Evolutionary conservation across 2,888 invertebrate species (phyloP), one percentile per base, ranked within the genome.

Genomic region (Pristionchus entomophagus): DNA sequence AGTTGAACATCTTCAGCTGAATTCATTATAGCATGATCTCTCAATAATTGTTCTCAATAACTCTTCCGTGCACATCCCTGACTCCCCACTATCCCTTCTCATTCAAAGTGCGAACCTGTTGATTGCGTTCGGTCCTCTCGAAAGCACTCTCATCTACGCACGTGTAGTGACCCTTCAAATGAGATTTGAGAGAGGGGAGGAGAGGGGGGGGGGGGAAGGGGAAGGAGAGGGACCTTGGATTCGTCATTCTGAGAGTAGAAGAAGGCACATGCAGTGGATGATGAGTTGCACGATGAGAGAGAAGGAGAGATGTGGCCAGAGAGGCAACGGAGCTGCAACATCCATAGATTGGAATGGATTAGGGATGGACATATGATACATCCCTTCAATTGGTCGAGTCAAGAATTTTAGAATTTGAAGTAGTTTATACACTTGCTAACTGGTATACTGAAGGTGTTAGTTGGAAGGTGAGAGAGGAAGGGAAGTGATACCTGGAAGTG

Each of bases 231-330:
- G 41, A 73, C 73, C 73, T 73, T 45, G 22, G 73, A 73, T 73
- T 73, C 73, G 73, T 73, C 41, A 73, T 73, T 38, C 41, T 69
- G 69, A 69, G 84, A 85, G 73, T 32, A 51, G 69, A 77, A 73
- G 53, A 29, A 78, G 32, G 41, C 59, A 78, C 85, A 85, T 26
- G 73, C 59, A 38, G 78, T 81, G 32, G 81, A 82, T 45, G 86
- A 56, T 26, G 62, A 85, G n/a, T 45, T 45, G 26, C 56, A 82
- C 32, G 82, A 29, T 6, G 41, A 65, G 38, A 49, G 69, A 49
- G 65, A 84, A 19, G 38, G 84, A 49, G 65, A 62, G 8, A n/a
- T 49, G 14, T 65, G 32, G 35, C 49, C 45, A 69, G 84, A 35
- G 17, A 69, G 51, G 49, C 49, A 84, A 35, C 32, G 62, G 6